These are phyloP conservation scores for Syrphus vitripennis DNA, from an alignment of 2,888 invertebrate species.

Conservation along the genomic window DNA sequence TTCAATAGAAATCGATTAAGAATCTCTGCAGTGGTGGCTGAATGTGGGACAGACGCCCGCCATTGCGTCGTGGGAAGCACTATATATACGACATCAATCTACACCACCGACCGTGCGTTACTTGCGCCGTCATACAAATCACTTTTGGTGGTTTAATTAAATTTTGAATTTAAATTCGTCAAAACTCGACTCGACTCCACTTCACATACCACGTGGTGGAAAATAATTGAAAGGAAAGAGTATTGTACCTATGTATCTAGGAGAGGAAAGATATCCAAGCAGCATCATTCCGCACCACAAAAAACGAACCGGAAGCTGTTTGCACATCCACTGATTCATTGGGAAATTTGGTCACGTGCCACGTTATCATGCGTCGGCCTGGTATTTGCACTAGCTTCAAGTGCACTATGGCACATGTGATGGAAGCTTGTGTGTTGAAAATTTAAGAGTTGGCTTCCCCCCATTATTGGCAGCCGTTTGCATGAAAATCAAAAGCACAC, in stretches of 20 bases:
- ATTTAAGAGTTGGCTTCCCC: background rate
- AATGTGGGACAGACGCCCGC: no score
- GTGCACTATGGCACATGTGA: constrained; percentile 26
- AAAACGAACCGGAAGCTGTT: constrained; percentile 52
- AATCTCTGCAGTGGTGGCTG: constrained; percentile 15
- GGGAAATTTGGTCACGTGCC: constrained; percentile 65
- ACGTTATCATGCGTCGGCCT: constrained; percentile 45
- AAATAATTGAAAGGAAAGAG: constrained; percentile 58
- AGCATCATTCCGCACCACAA: background rate
- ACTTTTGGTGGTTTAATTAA: constrained; percentile 63
- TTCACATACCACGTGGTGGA: constrained; percentile 51
- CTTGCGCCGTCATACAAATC: background rate
- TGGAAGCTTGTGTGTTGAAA: background rate
- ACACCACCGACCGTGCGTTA: background rate
- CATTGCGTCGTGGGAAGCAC: constrained; percentile 1
- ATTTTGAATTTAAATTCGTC: constrained; percentile 55
- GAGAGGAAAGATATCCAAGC: background rate
- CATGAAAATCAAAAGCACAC: constrained; percentile 48
- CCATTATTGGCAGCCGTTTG: background rate
- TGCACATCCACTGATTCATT: constrained; percentile 56
- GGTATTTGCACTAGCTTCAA: constrained; percentile 53
- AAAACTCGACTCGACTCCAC: background rate
- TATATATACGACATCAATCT: background rate
- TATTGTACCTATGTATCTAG: background rate
- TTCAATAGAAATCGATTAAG: constrained; percentile 61